Evolutionary conservation across 2,797 vertebrate genomes (phyloP), one percentile per base, ranked within the genome.

Genomic region (Mionectes olivaceus): DNA sequence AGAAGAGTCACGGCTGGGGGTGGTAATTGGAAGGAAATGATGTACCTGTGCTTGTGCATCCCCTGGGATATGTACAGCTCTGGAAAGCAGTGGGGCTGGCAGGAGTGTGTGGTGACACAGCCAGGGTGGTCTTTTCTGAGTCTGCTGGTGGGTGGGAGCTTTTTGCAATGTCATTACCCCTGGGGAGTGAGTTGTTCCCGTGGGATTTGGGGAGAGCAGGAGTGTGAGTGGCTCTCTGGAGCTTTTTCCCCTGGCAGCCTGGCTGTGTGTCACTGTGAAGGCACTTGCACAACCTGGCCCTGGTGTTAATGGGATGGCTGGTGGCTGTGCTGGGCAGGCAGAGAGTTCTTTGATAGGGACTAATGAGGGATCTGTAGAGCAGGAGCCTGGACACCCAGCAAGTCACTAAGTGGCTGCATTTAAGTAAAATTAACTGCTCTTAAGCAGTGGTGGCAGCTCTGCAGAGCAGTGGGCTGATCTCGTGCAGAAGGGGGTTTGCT

Each of bases 31-130:
- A 28, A 50, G 33, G 52, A 52, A 30, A 65, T 52, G 0, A 0
- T 21, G 49, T 71, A 23, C 13, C 18, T 69, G 39, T 70, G 56
- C 61, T 47, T 7, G 6, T 25, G 7, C 50, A 6, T 76, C 30
- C 46, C 76, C 41, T 25, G 63, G 87, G 87, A 43, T 16, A 23
- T 0, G 0, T 8, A 1, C 11, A 13, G 33, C 67, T 63, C 79
- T 1, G 19, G 59, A 59, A 33, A 44, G 63, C 50, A 56, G 71
- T 2, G 5, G 57, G 21, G 47, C 59, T 53, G 55, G 39, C 65
- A 81, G 39, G 65, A 65, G 32, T 9, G 0, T 0, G 18, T 0
- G 1, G 65, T 53, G 67, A 64, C 1, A 5, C 1, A 5, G 50
- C 59, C 64, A 23, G 41, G 60, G 35, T 46, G 43, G 53, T 21